phyloP scores from a whole-genome alignment of 2,888 invertebrate species.

The Oscheius myriophilus region DNA sequence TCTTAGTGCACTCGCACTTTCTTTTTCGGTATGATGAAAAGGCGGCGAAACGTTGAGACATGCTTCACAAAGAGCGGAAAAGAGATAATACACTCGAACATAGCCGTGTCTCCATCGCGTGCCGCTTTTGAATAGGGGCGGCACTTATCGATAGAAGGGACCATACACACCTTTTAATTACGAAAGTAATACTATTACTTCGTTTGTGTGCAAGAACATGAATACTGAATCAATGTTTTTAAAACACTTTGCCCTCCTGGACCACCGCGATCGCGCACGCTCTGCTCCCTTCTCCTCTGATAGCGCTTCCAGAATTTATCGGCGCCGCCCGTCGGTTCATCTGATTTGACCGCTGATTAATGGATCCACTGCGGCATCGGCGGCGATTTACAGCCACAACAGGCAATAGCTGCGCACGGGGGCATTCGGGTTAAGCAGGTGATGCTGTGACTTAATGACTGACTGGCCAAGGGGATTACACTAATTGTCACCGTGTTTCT shows the following conservation, averaged over 20 bases:
- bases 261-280: slow-evolving; percentile 20
- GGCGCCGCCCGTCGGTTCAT: slow-evolving; percentile 34
- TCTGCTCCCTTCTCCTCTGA: slow-evolving; percentile 5
- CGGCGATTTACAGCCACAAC: slow-evolving; percentile 31
- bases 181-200: no score
- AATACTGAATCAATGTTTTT: no score
- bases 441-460: no score
- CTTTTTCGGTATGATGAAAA: slow-evolving; percentile 1
- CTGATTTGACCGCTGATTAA: slow-evolving; percentile 32
- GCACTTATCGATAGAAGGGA: no score
- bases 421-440: no score
- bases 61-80: slow-evolving; percentile 18
- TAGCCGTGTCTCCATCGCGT: neutral
- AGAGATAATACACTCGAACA: slow-evolving; percentile 17
- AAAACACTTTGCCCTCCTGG: no score
- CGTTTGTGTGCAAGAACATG: no score
- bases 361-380: slow-evolving; percentile 22
- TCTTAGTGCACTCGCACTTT: no score
- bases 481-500: no score
- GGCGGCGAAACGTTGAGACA: neutral
- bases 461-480: no score
- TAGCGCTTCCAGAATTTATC: slow-evolving; percentile 30
- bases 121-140: no score
- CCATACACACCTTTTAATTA: no score
- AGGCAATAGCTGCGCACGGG: slow-evolving; percentile 16